phyloP scores from a whole-genome alignment of 2,888 invertebrate genomes.

The Nomada fucata region DNA sequence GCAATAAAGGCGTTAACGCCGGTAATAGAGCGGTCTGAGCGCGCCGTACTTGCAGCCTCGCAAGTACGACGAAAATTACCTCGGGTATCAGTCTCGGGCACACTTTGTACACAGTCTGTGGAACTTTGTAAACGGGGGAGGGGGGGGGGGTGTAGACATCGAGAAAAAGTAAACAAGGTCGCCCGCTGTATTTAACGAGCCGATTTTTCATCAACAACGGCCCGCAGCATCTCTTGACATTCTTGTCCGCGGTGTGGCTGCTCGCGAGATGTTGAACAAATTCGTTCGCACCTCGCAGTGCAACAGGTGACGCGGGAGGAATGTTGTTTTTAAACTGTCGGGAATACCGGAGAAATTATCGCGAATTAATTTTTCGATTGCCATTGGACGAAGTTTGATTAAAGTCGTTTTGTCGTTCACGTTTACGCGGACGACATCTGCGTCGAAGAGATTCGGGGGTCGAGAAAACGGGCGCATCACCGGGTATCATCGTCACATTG shows the following conservation, averaged over 20 bases:
- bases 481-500: not conserved
- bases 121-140: constrained; percentile 27
- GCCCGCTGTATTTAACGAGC: too few relatives aligned
- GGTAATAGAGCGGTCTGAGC: constrained; percentile 52
- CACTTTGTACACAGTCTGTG: not conserved
- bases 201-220: too few relatives aligned
- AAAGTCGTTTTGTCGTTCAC: not conserved
- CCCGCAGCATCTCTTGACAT: too few relatives aligned
- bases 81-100: not conserved
- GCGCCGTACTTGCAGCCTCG: constrained; percentile 14
- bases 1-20: constrained; percentile 55
- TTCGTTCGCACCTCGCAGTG: not conserved
- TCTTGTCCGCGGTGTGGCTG: too few relatives aligned
- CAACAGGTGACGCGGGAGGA: constrained; percentile 22
- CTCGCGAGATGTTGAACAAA: constrained; percentile 1
- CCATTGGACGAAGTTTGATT: not conserved
- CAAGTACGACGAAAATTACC: constrained; percentile 51
- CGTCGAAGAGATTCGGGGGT: not conserved
- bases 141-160: not conserved
- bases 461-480: not conserved
- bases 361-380: not conserved
- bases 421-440: too few relatives aligned
- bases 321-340: not conserved
- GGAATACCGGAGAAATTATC: not conserved
- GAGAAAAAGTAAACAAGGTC: too few relatives aligned